phyloP scores from a whole-genome alignment of 1,140 invertebrate genomes.

The Heliconius himera region DNA sequence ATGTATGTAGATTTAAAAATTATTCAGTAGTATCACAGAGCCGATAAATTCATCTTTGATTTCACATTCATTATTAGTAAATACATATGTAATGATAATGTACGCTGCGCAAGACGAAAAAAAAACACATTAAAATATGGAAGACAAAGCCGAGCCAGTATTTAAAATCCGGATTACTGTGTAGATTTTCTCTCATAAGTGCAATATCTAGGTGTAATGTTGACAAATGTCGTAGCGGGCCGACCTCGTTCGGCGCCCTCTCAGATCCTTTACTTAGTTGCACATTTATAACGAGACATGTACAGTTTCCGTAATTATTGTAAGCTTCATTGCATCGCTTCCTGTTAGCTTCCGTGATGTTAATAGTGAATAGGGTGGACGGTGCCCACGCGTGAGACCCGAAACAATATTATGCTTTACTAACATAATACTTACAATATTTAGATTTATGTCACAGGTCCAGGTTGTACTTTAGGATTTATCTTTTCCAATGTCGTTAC shows the following conservation, averaged over 20 bases:
- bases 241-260: constrained; percentile 39
- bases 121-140: constrained; percentile 57
- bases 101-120: constrained; percentile 56
- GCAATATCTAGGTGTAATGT: constrained; percentile 77
- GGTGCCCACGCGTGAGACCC: constrained; percentile 45
- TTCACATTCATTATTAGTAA: constrained; percentile 58
- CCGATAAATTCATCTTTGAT: constrained; percentile 52
- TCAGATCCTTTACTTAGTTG: constrained; percentile 42
- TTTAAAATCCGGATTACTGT: constrained; percentile 78
- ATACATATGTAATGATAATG: constrained; percentile 44
- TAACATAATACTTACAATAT: constrained; percentile 56
- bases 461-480: constrained; percentile 78
- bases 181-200: constrained; percentile 73
- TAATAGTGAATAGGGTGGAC: constrained; percentile 43
- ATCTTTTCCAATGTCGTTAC: constrained; percentile 74
- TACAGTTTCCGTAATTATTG: constrained; percentile 46
- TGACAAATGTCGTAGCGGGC: constrained; percentile 56
- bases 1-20: constrained; percentile 46
- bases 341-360: constrained; percentile 68
- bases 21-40: constrained; percentile 50
- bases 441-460: constrained; percentile 75
- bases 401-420: constrained; percentile 62
- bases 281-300: constrained; percentile 45
- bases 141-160: constrained; percentile 77
- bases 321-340: constrained; percentile 70